A percentile compares a stretch with the other conserved stretches of the same genome.
Evolutionary conservation across 2,888 invertebrate genomes (phyloP).

Genomic region (Drosophila setosimentum): DNA sequence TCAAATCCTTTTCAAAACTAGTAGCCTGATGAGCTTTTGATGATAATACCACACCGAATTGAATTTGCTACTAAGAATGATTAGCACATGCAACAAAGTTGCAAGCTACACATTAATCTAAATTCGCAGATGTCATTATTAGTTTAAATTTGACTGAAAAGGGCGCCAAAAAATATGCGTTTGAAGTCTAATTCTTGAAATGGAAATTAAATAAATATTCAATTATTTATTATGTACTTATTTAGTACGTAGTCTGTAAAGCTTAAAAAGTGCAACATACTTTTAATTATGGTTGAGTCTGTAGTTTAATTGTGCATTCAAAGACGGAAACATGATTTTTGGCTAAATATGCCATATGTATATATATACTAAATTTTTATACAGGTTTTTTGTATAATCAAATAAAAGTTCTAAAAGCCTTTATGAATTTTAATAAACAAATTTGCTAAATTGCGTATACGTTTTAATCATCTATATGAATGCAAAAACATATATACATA

Average conservation of each 20-base stretch:
- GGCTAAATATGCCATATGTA: neutral
- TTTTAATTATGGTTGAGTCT: neutral
- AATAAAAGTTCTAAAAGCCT: neutral
- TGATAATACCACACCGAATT: constrained; percentile 20
- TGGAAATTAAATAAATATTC: neutral
- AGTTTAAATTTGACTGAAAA: constrained; percentile 14
- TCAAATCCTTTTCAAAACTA: constrained; percentile 31
- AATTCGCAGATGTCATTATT: constrained; percentile 19
- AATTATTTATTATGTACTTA: neutral
- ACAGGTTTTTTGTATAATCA: neutral
- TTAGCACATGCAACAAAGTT: constrained; percentile 31
- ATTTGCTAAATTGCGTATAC: constrained; percentile 6
- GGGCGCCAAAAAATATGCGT: neutral
- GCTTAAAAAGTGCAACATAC: too few relatives aligned
- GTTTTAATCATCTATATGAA: neutral
- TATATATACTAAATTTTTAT: neutral
- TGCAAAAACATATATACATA: neutral
- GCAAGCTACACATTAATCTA: constrained; percentile 23
- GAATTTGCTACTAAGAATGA: neutral
- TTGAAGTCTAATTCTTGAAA: neutral
- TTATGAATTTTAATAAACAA: constrained; percentile 6
- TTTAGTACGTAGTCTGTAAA: neutral
- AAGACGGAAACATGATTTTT: neutral
- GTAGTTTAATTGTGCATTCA: neutral
- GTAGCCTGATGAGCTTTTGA: constrained; percentile 66